Evolutionary conservation across 2,797 vertebrate genomes (phyloP).

Genomic region (Nannoperca obscura): DNA sequence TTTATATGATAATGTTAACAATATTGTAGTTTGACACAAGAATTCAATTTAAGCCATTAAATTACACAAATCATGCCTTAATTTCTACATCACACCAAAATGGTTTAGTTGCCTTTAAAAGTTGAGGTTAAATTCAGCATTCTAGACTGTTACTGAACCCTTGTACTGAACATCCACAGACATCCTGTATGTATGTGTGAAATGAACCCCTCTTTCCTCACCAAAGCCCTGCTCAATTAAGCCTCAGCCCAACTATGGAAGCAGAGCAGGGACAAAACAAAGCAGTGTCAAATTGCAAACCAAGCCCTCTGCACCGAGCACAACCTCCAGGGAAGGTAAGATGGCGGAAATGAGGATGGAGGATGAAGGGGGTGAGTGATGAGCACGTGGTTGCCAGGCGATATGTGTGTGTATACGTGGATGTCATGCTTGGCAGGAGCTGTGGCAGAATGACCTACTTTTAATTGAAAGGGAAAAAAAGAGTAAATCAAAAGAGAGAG

Average conservation of each 20-base stretch:
- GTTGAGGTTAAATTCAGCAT: background rate
- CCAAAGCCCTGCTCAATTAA: conserved; percentile 37
- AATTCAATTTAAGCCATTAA: background rate
- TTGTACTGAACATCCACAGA: background rate
- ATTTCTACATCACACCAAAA: background rate
- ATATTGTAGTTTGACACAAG: background rate
- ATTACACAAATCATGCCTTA: background rate
- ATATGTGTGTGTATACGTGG: conserved; percentile 61
- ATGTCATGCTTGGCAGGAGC: conserved; percentile 77
- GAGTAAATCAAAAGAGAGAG: conserved; percentile 39
- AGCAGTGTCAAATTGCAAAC: conserved; percentile 56
- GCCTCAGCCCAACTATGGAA: background rate
- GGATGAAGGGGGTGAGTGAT: conserved; percentile 23
- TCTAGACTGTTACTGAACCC: background rate
- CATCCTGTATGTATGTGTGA: background rate
- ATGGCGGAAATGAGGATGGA: conserved; percentile 49
- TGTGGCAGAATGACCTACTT: conserved; percentile 85
- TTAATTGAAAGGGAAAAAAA: conserved; percentile 54
- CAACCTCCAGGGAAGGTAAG: conserved; percentile 63
- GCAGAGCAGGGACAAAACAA: conserved; percentile 49
- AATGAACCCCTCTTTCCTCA: conserved; percentile 2
- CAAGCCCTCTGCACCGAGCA: conserved; percentile 5
- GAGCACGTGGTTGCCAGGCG: conserved; percentile 64
- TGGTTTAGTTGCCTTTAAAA: background rate
- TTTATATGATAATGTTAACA: background rate